Percentiles rank a stretch among this genome's conserved stretches.
Evolutionary conservation across 2,888 invertebrate species (phyloP).

Genomic region (Nycteola revayana): DNA sequence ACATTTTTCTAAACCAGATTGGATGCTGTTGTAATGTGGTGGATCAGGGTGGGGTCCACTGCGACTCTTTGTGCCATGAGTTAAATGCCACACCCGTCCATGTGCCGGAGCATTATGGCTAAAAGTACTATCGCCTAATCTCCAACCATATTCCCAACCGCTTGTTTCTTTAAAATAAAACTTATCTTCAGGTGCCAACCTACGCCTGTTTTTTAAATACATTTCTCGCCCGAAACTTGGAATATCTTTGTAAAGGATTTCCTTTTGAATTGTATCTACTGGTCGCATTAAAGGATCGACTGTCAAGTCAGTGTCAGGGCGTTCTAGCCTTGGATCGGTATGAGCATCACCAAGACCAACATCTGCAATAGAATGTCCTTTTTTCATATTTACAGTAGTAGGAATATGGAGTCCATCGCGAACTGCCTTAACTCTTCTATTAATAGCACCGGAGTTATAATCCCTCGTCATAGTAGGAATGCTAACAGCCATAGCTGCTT

Average conservation of each 20-base stretch:
- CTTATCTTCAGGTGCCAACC: conserved; percentile 42
- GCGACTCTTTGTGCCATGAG: conserved; percentile 34
- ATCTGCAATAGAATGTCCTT: conserved; percentile 43
- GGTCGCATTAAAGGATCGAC: conserved; percentile 40
- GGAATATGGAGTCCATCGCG: conserved; percentile 35
- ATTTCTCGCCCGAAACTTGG: conserved; percentile 42
- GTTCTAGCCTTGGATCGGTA: conserved; percentile 42
- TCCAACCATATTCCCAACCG: conserved; percentile 49
- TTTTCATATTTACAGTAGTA: conserved; percentile 31
- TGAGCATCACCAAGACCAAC: conserved; percentile 46
- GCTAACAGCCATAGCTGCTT: conserved; percentile 33
- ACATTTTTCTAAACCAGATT: conserved; percentile 5
- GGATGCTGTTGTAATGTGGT: conserved; percentile 28
- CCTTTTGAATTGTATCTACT: conserved; percentile 32
- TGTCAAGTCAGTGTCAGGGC: conserved; percentile 25
- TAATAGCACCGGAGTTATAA: conserved; percentile 27
- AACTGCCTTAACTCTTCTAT: conserved; percentile 32
- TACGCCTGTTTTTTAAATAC: conserved; percentile 41
- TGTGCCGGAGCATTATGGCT: conserved; percentile 21
- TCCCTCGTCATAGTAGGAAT: conserved; percentile 41
- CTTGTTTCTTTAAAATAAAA: conserved; percentile 43
- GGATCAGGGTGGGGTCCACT: conserved; percentile 51
- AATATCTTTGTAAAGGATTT: conserved; percentile 43
- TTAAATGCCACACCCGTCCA: conserved; percentile 41
- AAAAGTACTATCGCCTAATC: conserved; percentile 44